Evolutionary conservation across 2,797 vertebrate species (phyloP), one percentile per base, ranked within the genome.

Genomic region (Semaprochilodus insignis): DNA sequence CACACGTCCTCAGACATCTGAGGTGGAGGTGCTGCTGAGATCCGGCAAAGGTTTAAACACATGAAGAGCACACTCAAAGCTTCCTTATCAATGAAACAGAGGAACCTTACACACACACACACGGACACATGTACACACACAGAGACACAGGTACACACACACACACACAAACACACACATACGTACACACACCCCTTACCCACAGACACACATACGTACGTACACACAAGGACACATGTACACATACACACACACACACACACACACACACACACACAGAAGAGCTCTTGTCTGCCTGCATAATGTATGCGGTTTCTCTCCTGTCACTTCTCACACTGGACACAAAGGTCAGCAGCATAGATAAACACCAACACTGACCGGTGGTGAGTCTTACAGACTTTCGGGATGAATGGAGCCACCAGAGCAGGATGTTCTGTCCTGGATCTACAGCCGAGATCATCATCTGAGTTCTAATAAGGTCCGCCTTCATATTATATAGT

Each of bases 301-400:
- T 51, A 31, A 6, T n/a, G 55, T 25, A 54, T 0, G 10, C n/a
- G 13, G 54, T 19, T 34, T 14, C 7, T 36, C 59, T 74, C 27
- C 52, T 13, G 21, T 65, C 48, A 73, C 72, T 69, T 75, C 31
- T 31, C 44, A 63, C 65, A n/a, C 59, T 66, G 31, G 63, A 25
- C 23, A 65, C 44, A 78, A 67, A 83, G 76, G 82, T 79, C 82
- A 83, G 70, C 8, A 48, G 73, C 36, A 4, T 40, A 70, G 40
- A 48, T 19, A 21, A 40, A 40, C n/a, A 15, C 27, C 19, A 40
- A 69, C 36, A 13, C 67, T n/a, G 19, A 70, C 6, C 4, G 67
- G 36, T 10, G 8, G 36, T 48, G 27, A 36, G 2, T 0, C 55
- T 16, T 34, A 15, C 15, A 25, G 73, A 62, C 27, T 66, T 57